Evolutionary conservation across 2,797 vertebrate species (phyloP).

Genomic region (Sebastiscus albofasciatus): DNA sequence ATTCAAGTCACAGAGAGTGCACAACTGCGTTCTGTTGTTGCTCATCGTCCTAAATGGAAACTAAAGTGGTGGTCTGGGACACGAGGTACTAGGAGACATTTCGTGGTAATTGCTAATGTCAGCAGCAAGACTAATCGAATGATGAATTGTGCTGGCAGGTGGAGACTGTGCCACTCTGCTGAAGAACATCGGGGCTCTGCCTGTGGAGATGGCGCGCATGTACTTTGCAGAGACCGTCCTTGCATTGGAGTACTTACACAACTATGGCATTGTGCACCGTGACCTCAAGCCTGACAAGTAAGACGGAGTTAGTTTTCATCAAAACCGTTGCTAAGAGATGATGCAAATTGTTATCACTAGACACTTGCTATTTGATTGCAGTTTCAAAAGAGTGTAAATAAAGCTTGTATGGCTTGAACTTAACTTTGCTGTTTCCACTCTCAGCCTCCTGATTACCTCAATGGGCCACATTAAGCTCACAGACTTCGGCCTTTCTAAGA

Average conservation of each 20-base stretch:
- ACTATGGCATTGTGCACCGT: conserved; percentile 92
- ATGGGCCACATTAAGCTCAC: conserved; percentile 95
- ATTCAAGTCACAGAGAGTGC: background rate
- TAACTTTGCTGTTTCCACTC: background rate
- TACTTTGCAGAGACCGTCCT: conserved; percentile 93
- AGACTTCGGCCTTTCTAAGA: conserved; percentile 92
- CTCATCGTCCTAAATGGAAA: background rate
- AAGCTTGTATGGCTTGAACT: background rate
- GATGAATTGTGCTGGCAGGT: conserved; percentile 69
- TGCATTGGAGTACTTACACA: conserved; percentile 91
- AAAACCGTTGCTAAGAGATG: background rate
- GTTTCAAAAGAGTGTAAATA: background rate
- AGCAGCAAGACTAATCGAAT: conserved; percentile 1
- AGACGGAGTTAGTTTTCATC: conserved; percentile 26
- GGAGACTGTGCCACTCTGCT: conserved; percentile 93
- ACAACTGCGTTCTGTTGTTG: background rate
- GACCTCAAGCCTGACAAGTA: conserved; percentile 96
- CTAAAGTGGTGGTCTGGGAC: background rate
- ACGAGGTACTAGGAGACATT: conserved; percentile 5
- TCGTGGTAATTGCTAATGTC: background rate
- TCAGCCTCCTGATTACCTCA: conserved; percentile 91
- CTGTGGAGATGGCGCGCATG: conserved; percentile 91
- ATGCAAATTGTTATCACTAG: background rate
- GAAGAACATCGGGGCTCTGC: conserved; percentile 92
- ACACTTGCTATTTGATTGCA: background rate